Conservation (phyloP, 1,140 invertebrate genomes). For the Zaprionus ghesquierei region DNA sequence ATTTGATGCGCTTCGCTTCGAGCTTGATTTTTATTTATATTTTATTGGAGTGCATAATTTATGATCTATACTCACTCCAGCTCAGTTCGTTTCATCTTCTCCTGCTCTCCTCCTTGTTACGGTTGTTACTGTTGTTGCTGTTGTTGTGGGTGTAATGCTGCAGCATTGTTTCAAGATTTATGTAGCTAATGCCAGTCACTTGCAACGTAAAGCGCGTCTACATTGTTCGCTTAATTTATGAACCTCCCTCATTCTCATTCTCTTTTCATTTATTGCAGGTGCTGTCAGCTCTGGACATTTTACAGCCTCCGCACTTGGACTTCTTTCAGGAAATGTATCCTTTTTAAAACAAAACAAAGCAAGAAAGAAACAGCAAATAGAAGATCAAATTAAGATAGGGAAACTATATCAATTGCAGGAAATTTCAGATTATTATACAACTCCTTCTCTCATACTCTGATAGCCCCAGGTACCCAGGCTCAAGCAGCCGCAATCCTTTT, state of each 20-base stretch:
- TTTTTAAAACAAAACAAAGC: slow-evolving; percentile 84
- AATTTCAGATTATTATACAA: neutral
- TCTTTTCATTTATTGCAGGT: slow-evolving; percentile 88
- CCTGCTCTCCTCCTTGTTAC: neutral
- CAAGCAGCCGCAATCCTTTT: slow-evolving; percentile 14
- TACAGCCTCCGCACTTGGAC: slow-evolving; percentile 98
- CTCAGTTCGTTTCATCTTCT: neutral
- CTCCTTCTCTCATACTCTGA: too few species aligned
- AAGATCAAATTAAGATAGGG: neutral
- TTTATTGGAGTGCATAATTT: slow-evolving; percentile 66
- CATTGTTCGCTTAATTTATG: slow-evolving; percentile 38
- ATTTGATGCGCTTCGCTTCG: slow-evolving; percentile 51
- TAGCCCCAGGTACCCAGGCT: too few species aligned
- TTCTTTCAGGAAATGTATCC: slow-evolving; percentile 99
- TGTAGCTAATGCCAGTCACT: slow-evolving; percentile 31
- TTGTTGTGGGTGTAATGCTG: slow-evolving; percentile 25
- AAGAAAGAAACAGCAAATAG: slow-evolving; percentile 2
- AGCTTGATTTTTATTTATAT: slow-evolving; percentile 61
- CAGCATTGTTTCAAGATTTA: slow-evolving; percentile 41
- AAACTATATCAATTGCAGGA: neutral
- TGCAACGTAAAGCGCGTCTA: slow-evolving; percentile 38
- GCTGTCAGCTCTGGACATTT: slow-evolving; percentile 96
- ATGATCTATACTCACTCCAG: slow-evolving; percentile 24
- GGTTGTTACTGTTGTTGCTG: neutral
- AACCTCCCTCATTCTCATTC: slow-evolving; percentile 30